These are phyloP conservation scores for Sitobion miscanthi DNA, from an alignment of 1,140 invertebrate genomes.

Conservation along the genomic window DNA sequence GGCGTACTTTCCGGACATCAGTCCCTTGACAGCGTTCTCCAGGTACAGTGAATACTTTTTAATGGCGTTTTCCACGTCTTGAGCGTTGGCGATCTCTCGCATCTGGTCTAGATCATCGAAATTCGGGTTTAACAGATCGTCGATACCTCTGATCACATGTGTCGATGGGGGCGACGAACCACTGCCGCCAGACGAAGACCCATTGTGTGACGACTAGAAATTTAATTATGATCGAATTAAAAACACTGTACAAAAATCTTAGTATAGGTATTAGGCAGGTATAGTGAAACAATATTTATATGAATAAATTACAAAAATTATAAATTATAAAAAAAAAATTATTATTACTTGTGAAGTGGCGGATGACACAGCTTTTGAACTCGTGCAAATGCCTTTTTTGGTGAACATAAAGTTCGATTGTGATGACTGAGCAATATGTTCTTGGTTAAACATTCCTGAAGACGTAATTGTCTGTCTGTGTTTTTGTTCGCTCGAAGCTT, in stretches of 20 bases:
- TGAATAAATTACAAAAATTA: background rate
- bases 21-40: conserved; percentile 70
- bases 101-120: conserved; percentile 83
- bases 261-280: too few relatives aligned
- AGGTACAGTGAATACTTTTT: conserved; percentile 79
- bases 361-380: conserved; percentile 70
- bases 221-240: background rate
- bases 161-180: background rate
- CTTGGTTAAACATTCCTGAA: conserved; percentile 79
- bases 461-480: conserved; percentile 84
- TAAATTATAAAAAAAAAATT: background rate
- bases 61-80: conserved; percentile 82
- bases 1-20: conserved; percentile 56
- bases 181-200: conserved; percentile 53
- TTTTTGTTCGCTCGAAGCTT: conserved; percentile 77
- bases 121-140: conserved; percentile 70
- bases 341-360: conserved; percentile 60
- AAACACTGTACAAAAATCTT: background rate
- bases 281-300: background rate
- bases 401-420: conserved; percentile 81
- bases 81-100: conserved; percentile 72
- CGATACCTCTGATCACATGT: conserved; percentile 6
- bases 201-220: conserved; percentile 70
- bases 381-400: conserved; percentile 74
- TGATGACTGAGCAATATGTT: conserved; percentile 73